Evolutionary conservation across 2,888 invertebrate genomes (phyloP).

Genomic region (Phalera bucephala): DNA sequence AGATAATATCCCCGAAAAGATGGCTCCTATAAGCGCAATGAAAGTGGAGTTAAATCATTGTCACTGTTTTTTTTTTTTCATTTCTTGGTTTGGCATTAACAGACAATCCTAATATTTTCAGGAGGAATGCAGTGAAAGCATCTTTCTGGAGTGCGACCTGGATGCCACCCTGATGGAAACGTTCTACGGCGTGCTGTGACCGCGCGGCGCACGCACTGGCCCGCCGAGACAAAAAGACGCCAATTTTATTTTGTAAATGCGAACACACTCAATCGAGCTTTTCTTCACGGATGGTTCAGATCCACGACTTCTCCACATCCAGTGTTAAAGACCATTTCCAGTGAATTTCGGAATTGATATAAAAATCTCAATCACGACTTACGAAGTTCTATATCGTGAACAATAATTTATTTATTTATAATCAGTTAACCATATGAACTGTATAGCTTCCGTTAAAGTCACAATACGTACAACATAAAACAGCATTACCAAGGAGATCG

Average conservation of each 20-base stretch:
- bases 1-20: no score
- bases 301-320: background rate
- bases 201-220: slow-evolving; percentile 11
- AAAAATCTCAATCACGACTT: slow-evolving; percentile 18
- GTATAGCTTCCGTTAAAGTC: slow-evolving; percentile 41
- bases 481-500: slow-evolving; percentile 75
- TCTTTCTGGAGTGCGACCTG: slow-evolving; percentile 75
- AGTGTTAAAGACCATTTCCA: slow-evolving; percentile 11
- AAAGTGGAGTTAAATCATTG: no score
- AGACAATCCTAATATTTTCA: no score
- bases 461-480: slow-evolving; percentile 43
- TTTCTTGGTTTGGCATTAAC: no score
- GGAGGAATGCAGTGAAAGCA: slow-evolving; percentile 75
- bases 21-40: no score
- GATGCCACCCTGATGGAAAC: slow-evolving; percentile 74
- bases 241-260: slow-evolving; percentile 34
- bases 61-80: no score
- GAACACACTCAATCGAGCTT: slow-evolving; percentile 22
- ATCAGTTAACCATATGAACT: slow-evolving; percentile 54
- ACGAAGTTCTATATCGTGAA: slow-evolving; percentile 7
- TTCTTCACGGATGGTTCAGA: background rate
- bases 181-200: slow-evolving; percentile 75
- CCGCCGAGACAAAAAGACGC: background rate
- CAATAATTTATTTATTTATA: slow-evolving; percentile 14
- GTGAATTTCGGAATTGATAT: slow-evolving; percentile 13